Percentiles rank a stretch among this genome's conserved stretches.
Conservation (phyloP, 2,888 invertebrate genomes). For the Hydraecia micacea region DNA sequence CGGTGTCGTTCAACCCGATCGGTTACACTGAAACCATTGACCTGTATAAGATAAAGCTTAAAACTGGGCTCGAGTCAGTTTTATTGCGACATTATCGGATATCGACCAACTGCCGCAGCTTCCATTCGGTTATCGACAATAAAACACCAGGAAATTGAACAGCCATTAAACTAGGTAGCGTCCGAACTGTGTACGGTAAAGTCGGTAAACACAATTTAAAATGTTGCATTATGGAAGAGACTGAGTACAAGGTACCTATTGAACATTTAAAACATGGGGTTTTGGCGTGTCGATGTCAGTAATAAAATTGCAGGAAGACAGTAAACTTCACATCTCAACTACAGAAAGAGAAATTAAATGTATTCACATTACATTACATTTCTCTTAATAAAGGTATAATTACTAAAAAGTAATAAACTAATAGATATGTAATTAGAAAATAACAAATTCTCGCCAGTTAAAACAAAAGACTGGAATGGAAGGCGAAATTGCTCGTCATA, state of each 20-base stretch:
- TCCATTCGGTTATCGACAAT: constrained; percentile 54
- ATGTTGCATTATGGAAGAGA: constrained; percentile 25
- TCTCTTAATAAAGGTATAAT: too few relatives aligned
- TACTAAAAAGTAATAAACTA: constrained; percentile 3
- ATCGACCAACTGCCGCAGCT: constrained; percentile 56
- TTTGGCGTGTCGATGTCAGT: constrained; percentile 5
- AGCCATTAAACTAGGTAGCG: constrained; percentile 28
- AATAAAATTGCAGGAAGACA: constrained; percentile 35
- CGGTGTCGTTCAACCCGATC: constrained; percentile 75
- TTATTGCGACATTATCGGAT: constrained; percentile 70
- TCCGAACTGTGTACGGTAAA: constrained; percentile 1
- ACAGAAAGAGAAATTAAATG: not conserved
- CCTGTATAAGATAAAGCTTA: constrained; percentile 78
- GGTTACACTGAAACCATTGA: constrained; percentile 76
- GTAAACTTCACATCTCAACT: constrained; percentile 2
- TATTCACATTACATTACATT: too few relatives aligned
- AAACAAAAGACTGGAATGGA: constrained; percentile 1
- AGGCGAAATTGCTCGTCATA: constrained; percentile 6
- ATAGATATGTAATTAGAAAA: not conserved
- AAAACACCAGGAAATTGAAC: constrained; percentile 54
- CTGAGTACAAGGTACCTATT: not conserved
- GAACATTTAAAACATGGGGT: constrained; percentile 22
- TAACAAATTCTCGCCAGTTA: not conserved
- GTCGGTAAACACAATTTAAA: constrained; percentile 26
- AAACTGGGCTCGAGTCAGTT: constrained; percentile 73